Conservation (phyloP, 2,113 vertebrate species). For the Thalassoma bifasciatum region DNA sequence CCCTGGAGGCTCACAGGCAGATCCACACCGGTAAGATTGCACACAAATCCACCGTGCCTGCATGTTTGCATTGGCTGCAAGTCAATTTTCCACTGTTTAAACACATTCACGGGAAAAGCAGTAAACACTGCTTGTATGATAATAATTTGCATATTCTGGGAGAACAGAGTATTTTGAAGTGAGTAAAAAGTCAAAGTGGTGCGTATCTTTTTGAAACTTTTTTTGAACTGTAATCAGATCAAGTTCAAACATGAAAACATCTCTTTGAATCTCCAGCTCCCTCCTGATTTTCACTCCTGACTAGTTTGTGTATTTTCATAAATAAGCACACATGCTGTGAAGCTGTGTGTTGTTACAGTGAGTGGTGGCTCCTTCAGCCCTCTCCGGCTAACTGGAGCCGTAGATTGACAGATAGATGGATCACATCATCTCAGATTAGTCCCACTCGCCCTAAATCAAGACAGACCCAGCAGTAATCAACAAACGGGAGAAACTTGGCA, state of each 20-base stretch:
- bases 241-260: background rate
- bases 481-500: slow-evolving; percentile 72
- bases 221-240: background rate
- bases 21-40: slow-evolving; percentile 92
- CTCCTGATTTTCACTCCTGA: background rate
- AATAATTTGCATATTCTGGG: background rate
- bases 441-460: slow-evolving; percentile 69
- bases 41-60: slow-evolving; percentile 7
- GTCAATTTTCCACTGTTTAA: no score
- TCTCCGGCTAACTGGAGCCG: slow-evolving; percentile 36
- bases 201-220: slow-evolving; percentile 5
- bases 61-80: no score
- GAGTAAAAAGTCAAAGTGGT: background rate
- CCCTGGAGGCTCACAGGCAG: slow-evolving; percentile 94
- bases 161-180: background rate
- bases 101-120: no score
- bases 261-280: slow-evolving; percentile 8
- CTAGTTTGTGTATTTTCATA: slow-evolving; percentile 16
- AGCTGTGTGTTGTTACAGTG: background rate
- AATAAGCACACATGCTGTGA: slow-evolving; percentile 6
- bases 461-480: slow-evolving; percentile 71
- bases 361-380: slow-evolving; percentile 9
- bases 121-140: no score
- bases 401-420: slow-evolving; percentile 65
- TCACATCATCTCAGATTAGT: slow-evolving; percentile 70